Evolutionary conservation across 2,888 invertebrate species (phyloP).

Genomic region (Heliconius aoede): DNA sequence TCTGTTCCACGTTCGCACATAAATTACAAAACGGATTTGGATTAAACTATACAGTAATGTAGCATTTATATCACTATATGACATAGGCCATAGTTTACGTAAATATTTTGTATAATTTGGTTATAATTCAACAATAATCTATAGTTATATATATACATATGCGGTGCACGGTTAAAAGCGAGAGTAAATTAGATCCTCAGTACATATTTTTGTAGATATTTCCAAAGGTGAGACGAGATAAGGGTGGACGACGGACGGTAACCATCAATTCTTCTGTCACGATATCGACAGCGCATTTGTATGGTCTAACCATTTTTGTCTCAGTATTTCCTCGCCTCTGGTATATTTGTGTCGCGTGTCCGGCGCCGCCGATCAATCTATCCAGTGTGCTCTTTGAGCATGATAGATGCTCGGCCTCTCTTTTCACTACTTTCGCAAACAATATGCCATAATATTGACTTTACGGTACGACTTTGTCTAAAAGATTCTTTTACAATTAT

Average conservation of each 20-base stretch:
- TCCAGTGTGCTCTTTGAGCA: constrained; percentile 68
- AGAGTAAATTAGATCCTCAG: background rate
- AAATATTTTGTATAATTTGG: too few relatives aligned
- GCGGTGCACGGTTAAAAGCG: background rate
- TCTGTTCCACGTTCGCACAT: too few relatives aligned
- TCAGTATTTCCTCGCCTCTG: constrained; percentile 64
- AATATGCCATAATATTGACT: constrained; percentile 28
- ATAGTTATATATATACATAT: background rate
- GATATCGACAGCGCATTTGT: constrained; percentile 81
- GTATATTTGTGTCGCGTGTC: constrained; percentile 63
- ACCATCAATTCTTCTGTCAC: constrained; percentile 81
- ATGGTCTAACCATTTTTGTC: constrained; percentile 81
- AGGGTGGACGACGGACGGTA: constrained; percentile 47
- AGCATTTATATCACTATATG: too few relatives aligned
- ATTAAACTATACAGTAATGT: too few relatives aligned
- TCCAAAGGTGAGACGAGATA: constrained; percentile 21
- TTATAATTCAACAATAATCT: background rate
- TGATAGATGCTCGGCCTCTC: constrained; percentile 72
- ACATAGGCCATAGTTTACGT: too few relatives aligned
- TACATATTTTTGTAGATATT: constrained; percentile 5
- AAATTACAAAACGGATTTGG: too few relatives aligned
- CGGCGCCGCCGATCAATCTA: constrained; percentile 76
- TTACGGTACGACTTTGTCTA: constrained; percentile 1
- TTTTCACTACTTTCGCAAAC: constrained; percentile 51
- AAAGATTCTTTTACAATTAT: background rate